A percentile compares a stretch with the other conserved stretches of the same genome.
Evolutionary conservation across 92 coral and sea anemone species (phyloP).

Genomic region (Anthopleura xanthogrammica): DNA sequence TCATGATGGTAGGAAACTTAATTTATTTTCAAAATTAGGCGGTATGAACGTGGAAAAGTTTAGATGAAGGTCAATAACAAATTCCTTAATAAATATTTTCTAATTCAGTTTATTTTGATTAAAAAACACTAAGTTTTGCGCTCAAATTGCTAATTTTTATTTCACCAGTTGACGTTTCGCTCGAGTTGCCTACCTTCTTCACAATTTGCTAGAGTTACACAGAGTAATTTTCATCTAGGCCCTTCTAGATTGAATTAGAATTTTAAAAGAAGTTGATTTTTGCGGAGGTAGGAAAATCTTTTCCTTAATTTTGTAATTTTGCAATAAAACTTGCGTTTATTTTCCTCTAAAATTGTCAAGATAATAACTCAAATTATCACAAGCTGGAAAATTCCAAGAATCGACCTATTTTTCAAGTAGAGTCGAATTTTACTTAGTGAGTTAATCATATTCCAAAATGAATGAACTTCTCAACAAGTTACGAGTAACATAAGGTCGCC

Average conservation of each 20-base stretch:
- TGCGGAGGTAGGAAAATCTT: not conserved
- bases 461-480: not conserved
- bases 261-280: too few species aligned
- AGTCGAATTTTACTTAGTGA: not conserved
- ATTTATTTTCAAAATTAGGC: constrained; percentile 15
- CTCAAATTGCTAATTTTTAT: not conserved
- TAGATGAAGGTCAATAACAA: not conserved
- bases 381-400: not conserved
- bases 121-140: too few species aligned
- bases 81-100: constrained; percentile 1
- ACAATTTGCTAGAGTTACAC: too few species aligned
- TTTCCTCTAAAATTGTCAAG: not conserved
- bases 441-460: not conserved
- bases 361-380: not conserved
- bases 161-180: not conserved
- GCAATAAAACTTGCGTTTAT: not conserved
- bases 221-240: too few species aligned
- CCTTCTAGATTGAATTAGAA: too few species aligned
- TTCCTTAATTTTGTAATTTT: not conserved
- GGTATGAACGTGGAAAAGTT: not conserved
- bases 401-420: not conserved
- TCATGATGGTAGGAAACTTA: constrained; percentile 18
- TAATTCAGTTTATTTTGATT: not conserved
- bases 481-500: not conserved
- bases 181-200: not conserved